Percentiles rank a stretch among this genome's conserved stretches.
phyloP scores from a whole-genome alignment of 2,888 invertebrate species.

The Eupelmus urozonus region DNA sequence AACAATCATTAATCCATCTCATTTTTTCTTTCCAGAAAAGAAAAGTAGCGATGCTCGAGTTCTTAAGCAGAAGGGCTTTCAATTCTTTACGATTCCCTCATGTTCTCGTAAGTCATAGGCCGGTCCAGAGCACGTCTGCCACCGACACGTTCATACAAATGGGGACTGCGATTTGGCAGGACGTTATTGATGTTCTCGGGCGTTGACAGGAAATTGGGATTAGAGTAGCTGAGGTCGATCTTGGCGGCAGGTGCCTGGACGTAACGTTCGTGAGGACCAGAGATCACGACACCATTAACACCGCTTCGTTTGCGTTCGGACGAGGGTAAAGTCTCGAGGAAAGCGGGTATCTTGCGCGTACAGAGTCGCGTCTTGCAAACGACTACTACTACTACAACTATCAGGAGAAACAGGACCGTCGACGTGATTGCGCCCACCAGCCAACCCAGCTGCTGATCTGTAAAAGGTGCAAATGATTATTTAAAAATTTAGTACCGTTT shows the following conservation, averaged over 20 bases:
- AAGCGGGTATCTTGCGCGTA: slow-evolving; percentile 62
- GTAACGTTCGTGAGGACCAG: not conserved
- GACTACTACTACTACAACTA: slow-evolving; percentile 71
- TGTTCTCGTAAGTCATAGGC: no score
- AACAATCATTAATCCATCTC: no score
- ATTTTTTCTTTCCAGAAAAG: slow-evolving; percentile 40
- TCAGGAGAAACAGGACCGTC: slow-evolving; percentile 70
- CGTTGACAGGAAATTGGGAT: slow-evolving; percentile 50
- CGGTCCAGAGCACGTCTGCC: slow-evolving; percentile 53
- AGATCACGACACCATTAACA: not conserved
- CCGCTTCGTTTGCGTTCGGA: slow-evolving; percentile 1
- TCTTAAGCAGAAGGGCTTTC: slow-evolving; percentile 75
- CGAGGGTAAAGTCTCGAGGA: slow-evolving; percentile 68
- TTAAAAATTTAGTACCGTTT: no score
- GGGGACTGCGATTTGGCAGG: slow-evolving; percentile 68
- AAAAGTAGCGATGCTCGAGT: slow-evolving; percentile 31
- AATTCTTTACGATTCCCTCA: slow-evolving; percentile 80
- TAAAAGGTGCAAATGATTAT: no score
- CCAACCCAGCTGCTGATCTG: slow-evolving; percentile 73
- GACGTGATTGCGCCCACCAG: slow-evolving; percentile 74
- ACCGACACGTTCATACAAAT: slow-evolving; percentile 63
- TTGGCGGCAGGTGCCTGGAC: not conserved
- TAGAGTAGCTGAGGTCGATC: slow-evolving; percentile 50
- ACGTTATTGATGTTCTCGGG: slow-evolving; percentile 56
- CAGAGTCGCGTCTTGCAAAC: slow-evolving; percentile 71